phyloP scores from a whole-genome alignment of 1,140 invertebrate species.

The Tetramorium parvispinum region DNA sequence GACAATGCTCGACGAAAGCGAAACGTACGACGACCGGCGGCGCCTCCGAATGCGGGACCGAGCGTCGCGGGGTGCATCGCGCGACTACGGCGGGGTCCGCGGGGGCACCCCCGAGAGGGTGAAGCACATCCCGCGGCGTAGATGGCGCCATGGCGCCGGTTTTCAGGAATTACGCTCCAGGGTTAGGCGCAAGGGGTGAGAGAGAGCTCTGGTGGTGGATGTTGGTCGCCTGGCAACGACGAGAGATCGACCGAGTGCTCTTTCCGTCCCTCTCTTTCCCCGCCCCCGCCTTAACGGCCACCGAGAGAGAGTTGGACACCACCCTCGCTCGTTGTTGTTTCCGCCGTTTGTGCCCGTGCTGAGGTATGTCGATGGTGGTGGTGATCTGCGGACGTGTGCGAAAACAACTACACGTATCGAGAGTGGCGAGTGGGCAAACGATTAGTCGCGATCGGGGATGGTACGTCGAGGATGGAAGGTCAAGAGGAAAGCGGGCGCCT shows the following conservation, averaged over 20 bases:
- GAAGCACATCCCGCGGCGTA: constrained; percentile 46
- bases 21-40: constrained; percentile 62
- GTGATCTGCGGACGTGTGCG: constrained; percentile 27
- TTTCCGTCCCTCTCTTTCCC: constrained; percentile 18
- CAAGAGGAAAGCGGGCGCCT: constrained; percentile 25
- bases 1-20: constrained; percentile 57
- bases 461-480: constrained; percentile 45
- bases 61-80: constrained; percentile 81
- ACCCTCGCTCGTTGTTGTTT: constrained; percentile 64
- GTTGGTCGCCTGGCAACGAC: constrained; percentile 84
- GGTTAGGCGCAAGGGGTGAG: constrained; percentile 47
- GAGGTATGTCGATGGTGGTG: too few species aligned
- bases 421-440: constrained; percentile 26
- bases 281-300: constrained; percentile 36
- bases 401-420: constrained; percentile 17
- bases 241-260: constrained; percentile 83
- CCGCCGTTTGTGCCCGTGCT: constrained; percentile 1
- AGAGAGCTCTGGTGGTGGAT: constrained; percentile 76
- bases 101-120: constrained; percentile 75
- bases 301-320: constrained; percentile 45
- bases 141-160: constrained; percentile 62
- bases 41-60: constrained; percentile 71
- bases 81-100: constrained; percentile 79
- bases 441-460: constrained; percentile 36
- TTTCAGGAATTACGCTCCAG: constrained; percentile 59